phyloP scores from a whole-genome alignment of 2,888 invertebrate genomes.

The Lapara coniferarum region DNA sequence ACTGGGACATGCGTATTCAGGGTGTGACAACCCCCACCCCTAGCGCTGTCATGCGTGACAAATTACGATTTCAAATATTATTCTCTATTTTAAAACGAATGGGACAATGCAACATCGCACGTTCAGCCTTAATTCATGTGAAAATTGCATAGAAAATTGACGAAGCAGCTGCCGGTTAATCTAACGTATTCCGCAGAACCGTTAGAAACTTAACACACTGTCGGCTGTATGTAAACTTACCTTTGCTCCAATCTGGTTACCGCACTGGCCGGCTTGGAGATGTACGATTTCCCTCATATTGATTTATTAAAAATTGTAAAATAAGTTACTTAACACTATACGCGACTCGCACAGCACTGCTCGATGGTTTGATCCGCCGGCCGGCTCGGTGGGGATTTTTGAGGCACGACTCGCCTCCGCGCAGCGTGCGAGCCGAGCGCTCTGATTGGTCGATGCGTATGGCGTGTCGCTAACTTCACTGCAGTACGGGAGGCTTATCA shows the following conservation, averaged over 20 bases:
- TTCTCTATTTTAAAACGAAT: slow-evolving; percentile 53
- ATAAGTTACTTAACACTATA: slow-evolving; percentile 73
- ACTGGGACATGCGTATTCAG: slow-evolving; percentile 38
- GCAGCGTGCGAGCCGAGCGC: slow-evolving; percentile 49
- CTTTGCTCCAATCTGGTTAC: slow-evolving; percentile 91
- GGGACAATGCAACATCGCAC: slow-evolving; percentile 56
- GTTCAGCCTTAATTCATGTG: slow-evolving; percentile 2
- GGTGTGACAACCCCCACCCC: slow-evolving; percentile 46
- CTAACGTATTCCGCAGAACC: slow-evolving; percentile 3
- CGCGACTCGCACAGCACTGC: slow-evolving; percentile 75
- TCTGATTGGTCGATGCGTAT: slow-evolving; percentile 63
- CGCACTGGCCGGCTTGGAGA: slow-evolving; percentile 92
- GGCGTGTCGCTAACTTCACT: slow-evolving; percentile 61
- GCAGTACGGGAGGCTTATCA: slow-evolving; percentile 50
- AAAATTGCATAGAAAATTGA: slow-evolving; percentile 18
- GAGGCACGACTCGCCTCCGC: slow-evolving; percentile 79
- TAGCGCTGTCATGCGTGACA: slow-evolving; percentile 49
- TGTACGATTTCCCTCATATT: slow-evolving; percentile 94
- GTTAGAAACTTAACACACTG: slow-evolving; percentile 1
- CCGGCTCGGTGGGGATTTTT: slow-evolving; percentile 73
- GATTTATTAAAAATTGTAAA: slow-evolving; percentile 63
- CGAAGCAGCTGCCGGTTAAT: background rate
- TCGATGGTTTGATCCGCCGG: slow-evolving; percentile 71
- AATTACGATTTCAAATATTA: slow-evolving; percentile 45
- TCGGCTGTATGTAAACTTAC: slow-evolving; percentile 49